Evolutionary conservation across 2,113 vertebrate species (phyloP), one percentile per base, ranked within the genome.

Genomic region (Cisticola juncidis): DNA sequence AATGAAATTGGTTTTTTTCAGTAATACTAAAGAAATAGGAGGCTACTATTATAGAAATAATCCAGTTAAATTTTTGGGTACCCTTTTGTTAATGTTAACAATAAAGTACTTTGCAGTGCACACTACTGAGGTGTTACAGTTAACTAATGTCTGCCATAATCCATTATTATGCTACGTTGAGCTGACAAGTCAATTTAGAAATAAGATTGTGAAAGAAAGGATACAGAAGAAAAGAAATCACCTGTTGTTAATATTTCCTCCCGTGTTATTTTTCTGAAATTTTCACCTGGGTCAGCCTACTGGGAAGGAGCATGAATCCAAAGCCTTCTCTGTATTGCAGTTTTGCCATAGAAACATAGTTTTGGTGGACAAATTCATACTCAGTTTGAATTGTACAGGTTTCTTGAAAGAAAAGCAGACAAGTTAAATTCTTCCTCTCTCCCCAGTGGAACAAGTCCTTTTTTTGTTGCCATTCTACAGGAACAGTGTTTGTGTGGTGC

Each of bases 391-490:
- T 72, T 92, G 33, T 48, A 17, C 14, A 28, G 26, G 22, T 73
- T 84, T 87, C 23, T 58, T 85, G 31, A 62, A 71, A 54, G 54
- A 81, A 87, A 71, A 54, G 8, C 7, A 61, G 38, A 9, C 25
- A 45, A 33, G 42, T 58, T 66, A 38, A 73, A 50, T 70, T 70
- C 3, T 62, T 77, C 7, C 3, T 23, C 5, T 83, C 23, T 77
- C 29, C 10, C 36, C 29, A 14, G 44, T 10, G 9, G 25, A 60
- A 60, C 28, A 47, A 66, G 28, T 31, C 9, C 6, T 42, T 35
- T 61, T 69, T 66, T 65, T 73, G 18, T 54, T 65, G 13, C 13
- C 0, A 0, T 61, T 81, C 25, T 81, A 7, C 0, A 0, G 51
- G 23, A 83, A 9, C 10, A 21, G 14, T 33, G 24, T 66, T 89